Base-by-base conservation (phyloP, 2,888 invertebrate genomes). In the Mactromeris polynyma region DNA sequence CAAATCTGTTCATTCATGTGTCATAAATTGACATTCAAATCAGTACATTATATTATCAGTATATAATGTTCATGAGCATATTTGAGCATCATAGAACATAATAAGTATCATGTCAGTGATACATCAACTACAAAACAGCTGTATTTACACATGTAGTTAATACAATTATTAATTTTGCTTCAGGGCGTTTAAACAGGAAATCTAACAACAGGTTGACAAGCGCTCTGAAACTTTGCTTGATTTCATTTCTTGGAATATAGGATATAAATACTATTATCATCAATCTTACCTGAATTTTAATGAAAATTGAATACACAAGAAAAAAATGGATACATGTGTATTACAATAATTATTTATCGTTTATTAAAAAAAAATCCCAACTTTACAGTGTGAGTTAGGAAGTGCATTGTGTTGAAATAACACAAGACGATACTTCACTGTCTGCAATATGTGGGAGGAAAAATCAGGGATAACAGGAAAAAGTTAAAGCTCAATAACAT, bases 61-160 rank as follows among this genome's bases (percentile, higher is more conserved):
- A 17, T 46, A 46, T 46, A 26, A 64, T 64, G n/a, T 11, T 64
- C 58, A 21, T 64, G 58, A n/a, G 26, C 58, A 64, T 64, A 26
- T 26, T 9, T n/a, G n/a, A n/a, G n/a, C n/a, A n/a, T n/a, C n/a
- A 64, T 26, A 26, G 0, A 64, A 64, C 46, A 46, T 64, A 26
- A 58, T 64, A 26, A 26, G 26, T 64, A n/a, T 64, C 33, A 33
- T 73, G 73, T 73, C 36, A 26, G 58, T 73, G 36, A 36, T 73
- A 36, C 36, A 73, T 73, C 36, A 73, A 36, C 0, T 17, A 73
- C 36, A 73, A 73, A 73, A 73, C 73, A 73, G 73, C 73, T 73
- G 73, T 33, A 17, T 17, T 17, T 73, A 73, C 21, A 33, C 73
- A 33, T 73, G 36, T 73, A 64, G 26, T 64, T 64, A 64, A 64